Conservation (phyloP, 35 echinoderm and acorn worm genomes). For the Apostichopus parvimensis region DNA sequence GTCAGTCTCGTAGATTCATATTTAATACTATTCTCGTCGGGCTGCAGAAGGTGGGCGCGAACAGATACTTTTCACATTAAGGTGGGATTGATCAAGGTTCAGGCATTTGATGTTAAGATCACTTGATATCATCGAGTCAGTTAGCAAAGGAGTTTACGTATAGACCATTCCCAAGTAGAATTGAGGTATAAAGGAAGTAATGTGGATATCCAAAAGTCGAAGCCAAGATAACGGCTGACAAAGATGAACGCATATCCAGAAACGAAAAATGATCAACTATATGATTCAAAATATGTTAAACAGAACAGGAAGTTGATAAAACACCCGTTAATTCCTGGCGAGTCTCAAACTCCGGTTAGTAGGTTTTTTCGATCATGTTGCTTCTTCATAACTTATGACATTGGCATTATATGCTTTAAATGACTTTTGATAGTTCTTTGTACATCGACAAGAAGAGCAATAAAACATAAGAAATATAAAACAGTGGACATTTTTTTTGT, state of each 20-base stretch:
- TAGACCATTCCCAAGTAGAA: neutral
- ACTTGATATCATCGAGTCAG: neutral
- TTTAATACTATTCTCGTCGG: too few species aligned
- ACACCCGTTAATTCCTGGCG: neutral
- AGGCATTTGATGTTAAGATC: neutral
- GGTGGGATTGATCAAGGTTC: neutral
- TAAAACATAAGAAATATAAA: neutral
- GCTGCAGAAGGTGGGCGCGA: neutral
- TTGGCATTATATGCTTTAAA: neutral
- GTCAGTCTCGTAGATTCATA: too few species aligned
- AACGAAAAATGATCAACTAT: neutral
- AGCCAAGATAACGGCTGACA: neutral
- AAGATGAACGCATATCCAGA: neutral
- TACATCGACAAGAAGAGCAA: too few species aligned
- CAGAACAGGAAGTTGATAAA: neutral
- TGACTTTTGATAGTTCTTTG: too few species aligned
- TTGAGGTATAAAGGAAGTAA: neutral
- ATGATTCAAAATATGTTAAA: neutral
- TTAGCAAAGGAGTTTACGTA: neutral
- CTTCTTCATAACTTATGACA: neutral
- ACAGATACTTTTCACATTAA: neutral
- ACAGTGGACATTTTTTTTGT: neutral
- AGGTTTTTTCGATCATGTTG: neutral
- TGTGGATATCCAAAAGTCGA: neutral
- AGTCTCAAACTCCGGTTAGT: neutral